These are phyloP conservation scores for Borostomias antarcticus DNA, from an alignment of 2,797 vertebrate species.

Conservation along the genomic window DNA sequence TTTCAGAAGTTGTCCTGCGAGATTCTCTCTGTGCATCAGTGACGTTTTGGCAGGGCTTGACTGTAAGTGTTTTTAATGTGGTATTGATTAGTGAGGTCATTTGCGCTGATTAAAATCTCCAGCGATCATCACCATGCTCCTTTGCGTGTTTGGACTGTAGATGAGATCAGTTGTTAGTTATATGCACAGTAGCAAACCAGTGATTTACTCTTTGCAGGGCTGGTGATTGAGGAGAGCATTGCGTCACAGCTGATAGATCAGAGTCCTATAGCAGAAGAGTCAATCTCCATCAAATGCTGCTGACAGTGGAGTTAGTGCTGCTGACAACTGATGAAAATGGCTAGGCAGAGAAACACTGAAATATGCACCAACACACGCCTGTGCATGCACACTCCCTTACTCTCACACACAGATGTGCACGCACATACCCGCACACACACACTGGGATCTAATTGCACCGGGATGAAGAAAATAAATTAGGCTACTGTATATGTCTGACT, in stretches of 20 bases:
- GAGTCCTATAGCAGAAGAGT: constrained; percentile 62
- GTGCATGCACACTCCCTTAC: constrained; percentile 35
- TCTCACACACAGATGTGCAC: constrained; percentile 20
- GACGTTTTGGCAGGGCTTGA: constrained; percentile 31
- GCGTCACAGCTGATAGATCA: constrained; percentile 73
- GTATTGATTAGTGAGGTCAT: constrained; percentile 61
- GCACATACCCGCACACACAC: constrained; percentile 39
- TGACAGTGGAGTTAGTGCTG: constrained; percentile 63
- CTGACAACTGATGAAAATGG: constrained; percentile 64
- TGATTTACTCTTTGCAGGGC: constrained; percentile 68
- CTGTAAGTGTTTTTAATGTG: constrained; percentile 48
- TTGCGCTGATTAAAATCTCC: constrained; percentile 61
- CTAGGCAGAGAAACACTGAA: constrained; percentile 44
- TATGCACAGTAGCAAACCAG: constrained; percentile 63
- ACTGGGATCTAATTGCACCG: constrained; percentile 1
- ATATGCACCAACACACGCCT: constrained; percentile 37
- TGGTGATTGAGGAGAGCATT: constrained; percentile 74
- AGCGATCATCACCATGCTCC: constrained; percentile 47
- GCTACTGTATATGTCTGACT: constrained; percentile 26
- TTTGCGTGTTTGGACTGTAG: constrained; percentile 56
- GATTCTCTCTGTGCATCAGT: constrained; percentile 22
- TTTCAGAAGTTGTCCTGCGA: constrained; percentile 2
- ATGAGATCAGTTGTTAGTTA: constrained; percentile 66
- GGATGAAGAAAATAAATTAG: constrained; percentile 17
- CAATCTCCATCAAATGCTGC: constrained; percentile 69